Evolutionary conservation across 2,113 vertebrate species (phyloP).

Genomic region (Rattus norvegicus): DNA sequence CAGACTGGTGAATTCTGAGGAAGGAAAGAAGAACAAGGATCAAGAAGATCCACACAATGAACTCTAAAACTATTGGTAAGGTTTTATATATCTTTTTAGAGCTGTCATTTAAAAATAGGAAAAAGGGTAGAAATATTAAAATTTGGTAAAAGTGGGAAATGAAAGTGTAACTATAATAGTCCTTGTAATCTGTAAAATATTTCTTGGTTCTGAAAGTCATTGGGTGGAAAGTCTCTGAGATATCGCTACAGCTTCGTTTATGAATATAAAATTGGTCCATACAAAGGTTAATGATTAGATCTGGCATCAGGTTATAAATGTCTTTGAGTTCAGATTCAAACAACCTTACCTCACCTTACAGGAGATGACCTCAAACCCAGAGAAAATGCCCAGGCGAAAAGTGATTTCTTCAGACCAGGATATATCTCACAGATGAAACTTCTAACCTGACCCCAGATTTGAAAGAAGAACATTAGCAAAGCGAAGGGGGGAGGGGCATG

Average conservation of each 20-base stretch:
- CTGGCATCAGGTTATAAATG: neutral
- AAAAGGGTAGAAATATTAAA: neutral
- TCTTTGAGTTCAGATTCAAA: neutral
- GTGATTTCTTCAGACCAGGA: neutral
- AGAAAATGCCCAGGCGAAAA: neutral
- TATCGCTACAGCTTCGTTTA: neutral
- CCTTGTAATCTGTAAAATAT: neutral
- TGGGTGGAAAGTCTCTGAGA: neutral
- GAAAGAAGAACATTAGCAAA: neutral
- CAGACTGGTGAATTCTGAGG: neutral
- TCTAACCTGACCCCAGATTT: neutral
- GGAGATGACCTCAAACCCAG: neutral
- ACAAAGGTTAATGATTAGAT: neutral
- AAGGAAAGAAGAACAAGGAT: neutral
- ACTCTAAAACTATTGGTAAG: neutral
- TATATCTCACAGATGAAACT: neutral
- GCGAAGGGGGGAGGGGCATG: neutral
- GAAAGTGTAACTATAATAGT: neutral
- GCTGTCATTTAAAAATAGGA: neutral
- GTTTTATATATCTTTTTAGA: neutral
- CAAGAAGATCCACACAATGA: neutral
- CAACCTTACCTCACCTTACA: neutral
- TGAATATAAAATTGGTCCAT: slow-evolving; percentile 3
- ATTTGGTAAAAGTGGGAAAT: neutral
- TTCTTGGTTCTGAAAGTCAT: neutral